A percentile compares a stretch with the other conserved stretches of the same genome.
phyloP scores from a whole-genome alignment of 2,113 vertebrate species.

The Corythornis madagascariensis region DNA sequence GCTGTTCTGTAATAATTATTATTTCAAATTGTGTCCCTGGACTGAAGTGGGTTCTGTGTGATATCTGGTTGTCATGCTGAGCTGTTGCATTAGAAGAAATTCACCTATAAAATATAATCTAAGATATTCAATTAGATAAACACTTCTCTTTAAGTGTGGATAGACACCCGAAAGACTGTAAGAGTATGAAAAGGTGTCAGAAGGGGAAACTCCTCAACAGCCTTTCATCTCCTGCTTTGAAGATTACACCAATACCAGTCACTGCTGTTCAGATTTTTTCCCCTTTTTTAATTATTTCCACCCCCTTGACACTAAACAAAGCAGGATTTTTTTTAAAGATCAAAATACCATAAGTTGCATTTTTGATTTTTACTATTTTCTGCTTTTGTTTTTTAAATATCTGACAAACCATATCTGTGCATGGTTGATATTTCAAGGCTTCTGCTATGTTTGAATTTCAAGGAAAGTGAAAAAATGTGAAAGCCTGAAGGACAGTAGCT shows the following conservation, averaged over 20 bases:
- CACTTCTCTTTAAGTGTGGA: accelerated
- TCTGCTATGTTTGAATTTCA: constrained; percentile 5
- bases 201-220: not conserved
- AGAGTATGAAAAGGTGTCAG: not conserved
- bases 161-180: not conserved
- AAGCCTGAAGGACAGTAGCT: constrained; percentile 15
- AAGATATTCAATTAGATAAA: not conserved
- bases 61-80: not conserved
- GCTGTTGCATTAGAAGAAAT: not conserved
- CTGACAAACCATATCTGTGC: not conserved
- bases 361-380: not conserved
- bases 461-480: not conserved
- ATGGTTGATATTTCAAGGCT: constrained; percentile 12
- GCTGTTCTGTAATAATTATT: not conserved
- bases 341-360: not conserved
- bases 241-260: not conserved
- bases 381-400: not conserved
- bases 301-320: not conserved
- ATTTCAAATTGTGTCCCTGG: not conserved
- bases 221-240: not conserved
- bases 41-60: not conserved
- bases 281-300: not conserved
- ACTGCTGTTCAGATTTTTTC: not conserved
- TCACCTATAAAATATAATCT: not conserved
- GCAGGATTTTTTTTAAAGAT: not conserved